Evolutionary conservation across 2,888 invertebrate genomes (phyloP).

Genomic region (Loripinus fragilis): DNA sequence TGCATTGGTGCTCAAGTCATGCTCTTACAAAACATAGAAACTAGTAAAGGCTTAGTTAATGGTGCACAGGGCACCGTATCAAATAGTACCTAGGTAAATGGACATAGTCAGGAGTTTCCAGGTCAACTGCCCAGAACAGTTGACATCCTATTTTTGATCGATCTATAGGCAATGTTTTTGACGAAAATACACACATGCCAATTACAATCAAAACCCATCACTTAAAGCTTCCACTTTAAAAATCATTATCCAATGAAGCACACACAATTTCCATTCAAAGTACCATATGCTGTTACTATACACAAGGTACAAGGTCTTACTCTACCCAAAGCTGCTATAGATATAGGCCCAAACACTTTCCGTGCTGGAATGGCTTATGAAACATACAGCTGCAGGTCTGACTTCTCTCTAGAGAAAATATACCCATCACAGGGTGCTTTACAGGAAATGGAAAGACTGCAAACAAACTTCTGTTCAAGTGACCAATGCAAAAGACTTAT

Average conservation of each 20-base stretch:
- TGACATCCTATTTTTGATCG: background rate
- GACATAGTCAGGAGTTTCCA: background rate
- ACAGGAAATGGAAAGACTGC: background rate
- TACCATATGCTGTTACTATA: background rate
- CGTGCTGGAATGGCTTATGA: too few relatives aligned
- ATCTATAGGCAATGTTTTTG: background rate
- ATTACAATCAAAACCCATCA: background rate
- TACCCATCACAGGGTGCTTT: background rate
- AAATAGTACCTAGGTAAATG: background rate
- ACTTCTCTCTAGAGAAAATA: background rate
- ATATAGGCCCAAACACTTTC: background rate
- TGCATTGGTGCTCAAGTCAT: background rate
- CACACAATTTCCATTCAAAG: background rate
- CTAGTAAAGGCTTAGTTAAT: background rate
- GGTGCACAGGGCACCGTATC: background rate
- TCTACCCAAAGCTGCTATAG: background rate
- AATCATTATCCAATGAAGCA: background rate
- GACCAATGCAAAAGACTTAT: too few relatives aligned
- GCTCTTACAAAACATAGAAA: slow-evolving; percentile 1
- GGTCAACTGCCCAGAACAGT: background rate
- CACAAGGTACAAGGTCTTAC: background rate
- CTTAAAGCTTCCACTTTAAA: background rate
- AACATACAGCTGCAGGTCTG: background rate
- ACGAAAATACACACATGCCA: background rate
- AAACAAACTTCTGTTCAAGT: too few relatives aligned